Evolutionary conservation across 2,113 vertebrate species (phyloP).

Genomic region (Dasyornis broadbenti): DNA sequence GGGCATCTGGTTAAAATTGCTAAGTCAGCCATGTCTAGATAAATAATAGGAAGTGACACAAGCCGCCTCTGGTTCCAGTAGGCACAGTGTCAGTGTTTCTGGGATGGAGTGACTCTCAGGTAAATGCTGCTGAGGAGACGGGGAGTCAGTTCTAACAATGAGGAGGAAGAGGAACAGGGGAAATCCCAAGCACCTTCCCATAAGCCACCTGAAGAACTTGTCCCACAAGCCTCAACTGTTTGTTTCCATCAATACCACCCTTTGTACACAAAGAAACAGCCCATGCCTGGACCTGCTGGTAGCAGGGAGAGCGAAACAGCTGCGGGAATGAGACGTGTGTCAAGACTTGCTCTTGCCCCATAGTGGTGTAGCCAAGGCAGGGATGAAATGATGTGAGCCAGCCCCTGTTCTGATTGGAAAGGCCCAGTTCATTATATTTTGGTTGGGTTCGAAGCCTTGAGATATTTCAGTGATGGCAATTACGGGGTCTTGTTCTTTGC

Average conservation of each 20-base stretch:
- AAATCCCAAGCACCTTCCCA: conserved; percentile 59
- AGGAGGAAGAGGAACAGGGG: conserved; percentile 58
- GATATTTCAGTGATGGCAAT: background rate
- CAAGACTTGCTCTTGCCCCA: background rate
- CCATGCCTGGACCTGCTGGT: conserved; percentile 30
- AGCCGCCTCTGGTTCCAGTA: background rate
- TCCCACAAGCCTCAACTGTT: conserved; percentile 52
- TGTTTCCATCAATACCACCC: conserved; percentile 64
- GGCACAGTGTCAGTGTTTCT: background rate
- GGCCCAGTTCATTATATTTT: background rate
- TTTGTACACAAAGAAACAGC: conserved; percentile 53
- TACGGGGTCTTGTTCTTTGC: background rate
- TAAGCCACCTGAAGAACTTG: conserved; percentile 63
- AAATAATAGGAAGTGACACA: background rate
- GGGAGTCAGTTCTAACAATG: background rate
- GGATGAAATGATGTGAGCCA: background rate
- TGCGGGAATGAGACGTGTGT: background rate
- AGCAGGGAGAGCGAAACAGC: conserved; percentile 8
- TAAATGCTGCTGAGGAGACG: background rate
- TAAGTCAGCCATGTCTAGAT: background rate
- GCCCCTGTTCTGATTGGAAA: background rate
- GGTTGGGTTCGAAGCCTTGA: background rate
- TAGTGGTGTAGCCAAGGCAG: background rate
- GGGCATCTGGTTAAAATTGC: background rate
- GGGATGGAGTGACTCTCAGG: background rate